These are phyloP conservation scores for Eremobia ochroleuca DNA, from an alignment of 2,888 invertebrate genomes.

Conservation along the genomic window DNA sequence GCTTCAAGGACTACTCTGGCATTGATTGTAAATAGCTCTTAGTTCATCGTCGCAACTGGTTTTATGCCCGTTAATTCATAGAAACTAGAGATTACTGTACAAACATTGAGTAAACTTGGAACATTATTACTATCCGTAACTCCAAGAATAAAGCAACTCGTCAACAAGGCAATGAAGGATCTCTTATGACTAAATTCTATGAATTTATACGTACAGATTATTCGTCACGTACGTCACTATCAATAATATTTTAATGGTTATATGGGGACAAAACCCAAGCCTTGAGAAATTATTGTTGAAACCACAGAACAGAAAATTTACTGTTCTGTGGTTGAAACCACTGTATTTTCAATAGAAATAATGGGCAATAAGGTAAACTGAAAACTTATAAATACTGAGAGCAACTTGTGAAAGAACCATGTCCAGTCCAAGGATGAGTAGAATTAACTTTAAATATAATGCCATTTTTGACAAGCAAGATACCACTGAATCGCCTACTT, in stretches of 20 bases:
- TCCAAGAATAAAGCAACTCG: conserved; percentile 25
- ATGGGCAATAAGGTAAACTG: neutral
- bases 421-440: no score
- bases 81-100: conserved; percentile 27
- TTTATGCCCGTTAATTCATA: conserved; percentile 5
- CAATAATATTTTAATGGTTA: neutral
- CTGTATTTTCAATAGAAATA: conserved; percentile 15
- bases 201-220: conserved; percentile 10
- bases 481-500: no score
- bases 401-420: neutral
- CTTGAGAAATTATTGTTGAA: conserved; percentile 25
- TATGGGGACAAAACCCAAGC: neutral
- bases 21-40: conserved; percentile 14
- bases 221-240: neutral
- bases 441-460: no score
- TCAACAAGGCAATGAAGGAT: conserved; percentile 38
- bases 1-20: neutral
- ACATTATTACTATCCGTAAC: conserved; percentile 23
- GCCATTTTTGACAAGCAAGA: no score
- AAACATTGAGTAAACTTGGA: conserved; percentile 34
- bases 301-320: neutral
- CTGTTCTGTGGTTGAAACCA: conserved; percentile 1
- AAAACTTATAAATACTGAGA: conserved; percentile 1
- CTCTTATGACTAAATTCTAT: conserved; percentile 47
- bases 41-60: neutral